phyloP scores from a whole-genome alignment of 2,113 vertebrate genomes.

The Empidonax traillii region DNA sequence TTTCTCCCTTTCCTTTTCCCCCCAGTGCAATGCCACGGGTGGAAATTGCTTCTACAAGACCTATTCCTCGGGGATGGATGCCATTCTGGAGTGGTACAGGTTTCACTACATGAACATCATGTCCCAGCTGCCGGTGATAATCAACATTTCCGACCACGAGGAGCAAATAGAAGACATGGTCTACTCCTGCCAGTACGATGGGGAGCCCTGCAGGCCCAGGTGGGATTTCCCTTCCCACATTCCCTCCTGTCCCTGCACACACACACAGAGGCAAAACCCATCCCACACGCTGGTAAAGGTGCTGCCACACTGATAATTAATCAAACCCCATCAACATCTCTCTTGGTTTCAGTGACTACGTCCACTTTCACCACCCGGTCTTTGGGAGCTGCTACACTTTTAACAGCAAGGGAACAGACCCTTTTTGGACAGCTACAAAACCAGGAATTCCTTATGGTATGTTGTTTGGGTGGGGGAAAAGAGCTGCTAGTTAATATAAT shows the following conservation, averaged over 20 bases:
- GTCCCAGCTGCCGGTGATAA: neutral
- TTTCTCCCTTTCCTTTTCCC: neutral
- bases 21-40: constrained; percentile 64
- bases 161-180: constrained; percentile 28
- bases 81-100: constrained; percentile 66
- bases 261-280: neutral
- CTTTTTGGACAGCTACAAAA: constrained; percentile 20
- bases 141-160: neutral
- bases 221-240: neutral
- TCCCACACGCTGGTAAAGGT: neutral
- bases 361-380: constrained; percentile 61
- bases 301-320: accelerated
- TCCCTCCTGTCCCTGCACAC: neutral
- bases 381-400: constrained; percentile 77
- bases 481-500: neutral
- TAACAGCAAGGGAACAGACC: constrained; percentile 48
- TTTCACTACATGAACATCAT: constrained; percentile 72
- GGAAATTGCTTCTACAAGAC: constrained; percentile 61
- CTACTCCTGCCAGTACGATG: constrained; percentile 58
- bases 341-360: constrained; percentile 51
- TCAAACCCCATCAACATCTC: neutral
- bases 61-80: constrained; percentile 36
- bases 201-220: constrained; percentile 51
- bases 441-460: constrained; percentile 61
- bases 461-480: neutral